phyloP scores from a whole-genome alignment of 2,113 vertebrate species.

The Ctenodactylus gundi region DNA sequence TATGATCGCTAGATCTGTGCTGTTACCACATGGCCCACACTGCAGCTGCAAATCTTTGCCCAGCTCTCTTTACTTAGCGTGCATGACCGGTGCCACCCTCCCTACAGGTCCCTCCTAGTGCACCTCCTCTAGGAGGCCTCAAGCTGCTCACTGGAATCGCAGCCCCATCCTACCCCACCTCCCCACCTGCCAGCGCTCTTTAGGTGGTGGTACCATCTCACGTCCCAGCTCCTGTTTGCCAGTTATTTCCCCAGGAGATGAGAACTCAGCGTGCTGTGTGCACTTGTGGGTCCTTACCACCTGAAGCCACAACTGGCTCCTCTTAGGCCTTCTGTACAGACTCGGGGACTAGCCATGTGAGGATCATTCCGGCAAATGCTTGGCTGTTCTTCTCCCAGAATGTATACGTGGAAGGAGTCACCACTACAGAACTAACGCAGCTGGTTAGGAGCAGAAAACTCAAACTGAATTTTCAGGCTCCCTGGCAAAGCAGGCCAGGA shows the following conservation, averaged over 20 bases:
- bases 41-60: no score
- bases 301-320: neutral
- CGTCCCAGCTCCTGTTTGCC: neutral
- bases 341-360: neutral
- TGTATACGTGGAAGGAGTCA: neutral
- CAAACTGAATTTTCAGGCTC: neutral
- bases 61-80: no score
- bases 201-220: neutral
- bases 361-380: neutral
- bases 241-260: neutral
- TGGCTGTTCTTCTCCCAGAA: no score
- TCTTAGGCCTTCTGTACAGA: neutral
- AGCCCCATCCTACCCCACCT: no score
- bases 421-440: neutral
- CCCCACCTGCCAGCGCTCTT: neutral
- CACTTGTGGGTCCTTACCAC: neutral
- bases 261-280: neutral
- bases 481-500: neutral
- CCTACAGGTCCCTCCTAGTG: neutral
- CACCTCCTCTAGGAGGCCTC: neutral
- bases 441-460: neutral
- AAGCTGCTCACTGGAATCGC: no score
- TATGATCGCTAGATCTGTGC: no score
- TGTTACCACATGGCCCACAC: no score
- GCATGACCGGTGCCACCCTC: neutral